A percentile compares a stretch with the other conserved stretches of the same genome.
phyloP scores from a whole-genome alignment of 1,140 invertebrate species.

The Sycophaga agraensis region DNA sequence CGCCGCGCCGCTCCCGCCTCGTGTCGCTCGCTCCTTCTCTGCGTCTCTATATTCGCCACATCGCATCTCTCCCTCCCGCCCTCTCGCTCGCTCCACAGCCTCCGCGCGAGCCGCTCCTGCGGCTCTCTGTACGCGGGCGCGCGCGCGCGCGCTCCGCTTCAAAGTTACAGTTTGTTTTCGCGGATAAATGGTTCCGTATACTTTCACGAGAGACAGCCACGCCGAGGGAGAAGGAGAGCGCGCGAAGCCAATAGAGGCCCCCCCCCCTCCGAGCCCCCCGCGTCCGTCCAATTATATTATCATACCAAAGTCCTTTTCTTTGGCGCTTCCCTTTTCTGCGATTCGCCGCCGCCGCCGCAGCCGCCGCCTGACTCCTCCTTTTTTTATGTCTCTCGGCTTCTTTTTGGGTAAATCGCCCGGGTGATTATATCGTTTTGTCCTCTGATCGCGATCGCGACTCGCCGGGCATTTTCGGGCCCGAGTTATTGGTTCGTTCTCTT shows the following conservation, averaged over 20 bases:
- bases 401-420: too few relatives aligned
- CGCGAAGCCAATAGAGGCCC: constrained; percentile 17
- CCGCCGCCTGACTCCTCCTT: too few relatives aligned
- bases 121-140: too few relatives aligned
- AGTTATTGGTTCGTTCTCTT: too few relatives aligned
- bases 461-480: too few relatives aligned
- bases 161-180: constrained; percentile 27
- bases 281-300: constrained; percentile 22
- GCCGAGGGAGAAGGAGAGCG: too few relatives aligned
- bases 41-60: constrained; percentile 23
- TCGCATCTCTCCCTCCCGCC: constrained; percentile 21
- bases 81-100: constrained; percentile 20
- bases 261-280: not conserved
- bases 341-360: too few relatives aligned
- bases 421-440: too few relatives aligned
- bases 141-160: not conserved
- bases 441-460: too few relatives aligned
- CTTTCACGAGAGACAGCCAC: constrained; percentile 22
- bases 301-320: constrained; percentile 6
- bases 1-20: constrained; percentile 29
- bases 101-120: constrained; percentile 16
- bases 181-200: constrained; percentile 26
- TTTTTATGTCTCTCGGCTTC: not conserved
- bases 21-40: constrained; percentile 31
- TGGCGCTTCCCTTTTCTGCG: not conserved